A percentile compares a stretch with the other conserved stretches of the same genome.
Evolutionary conservation across 2,888 invertebrate genomes (phyloP).

Genomic region (Pomacea canaliculata): DNA sequence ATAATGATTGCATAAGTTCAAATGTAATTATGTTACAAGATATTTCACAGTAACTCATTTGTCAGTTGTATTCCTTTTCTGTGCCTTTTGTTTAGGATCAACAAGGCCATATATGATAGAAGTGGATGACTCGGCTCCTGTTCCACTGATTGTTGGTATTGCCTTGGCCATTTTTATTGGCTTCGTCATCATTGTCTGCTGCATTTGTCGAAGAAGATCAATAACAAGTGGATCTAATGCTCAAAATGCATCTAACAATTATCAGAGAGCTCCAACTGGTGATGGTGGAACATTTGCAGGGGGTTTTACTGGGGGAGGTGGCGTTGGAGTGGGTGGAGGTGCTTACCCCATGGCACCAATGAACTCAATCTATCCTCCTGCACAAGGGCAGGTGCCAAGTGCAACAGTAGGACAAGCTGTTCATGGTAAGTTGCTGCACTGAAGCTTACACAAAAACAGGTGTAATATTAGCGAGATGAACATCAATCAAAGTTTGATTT

Average conservation of each 20-base stretch:
- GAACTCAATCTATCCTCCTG: neutral
- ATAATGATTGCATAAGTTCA: too few relatives aligned
- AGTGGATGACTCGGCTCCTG: constrained; percentile 34
- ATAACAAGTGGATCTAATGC: neutral
- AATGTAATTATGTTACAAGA: too few relatives aligned
- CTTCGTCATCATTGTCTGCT: constrained; percentile 34
- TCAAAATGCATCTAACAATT: constrained; percentile 19
- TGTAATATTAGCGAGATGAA: too few relatives aligned
- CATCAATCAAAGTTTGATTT: too few relatives aligned
- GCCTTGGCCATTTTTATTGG: constrained; percentile 35
- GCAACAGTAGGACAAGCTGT: neutral
- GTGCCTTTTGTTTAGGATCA: neutral
- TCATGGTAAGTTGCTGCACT: neutral
- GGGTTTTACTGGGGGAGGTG: neutral
- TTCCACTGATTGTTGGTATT: constrained; percentile 34
- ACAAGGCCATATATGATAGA: constrained; percentile 12
- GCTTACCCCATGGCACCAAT: constrained; percentile 21
- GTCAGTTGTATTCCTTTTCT: too few relatives aligned
- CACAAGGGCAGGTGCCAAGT: neutral
- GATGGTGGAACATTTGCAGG: constrained; percentile 20
- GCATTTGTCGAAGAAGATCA: constrained; percentile 27
- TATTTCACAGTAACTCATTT: too few relatives aligned
- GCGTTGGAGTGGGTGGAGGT: constrained; percentile 11
- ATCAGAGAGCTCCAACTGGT: constrained; percentile 32
- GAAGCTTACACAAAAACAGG: too few relatives aligned